Evolutionary conservation across 1,140 invertebrate genomes (phyloP).

Genomic region (Rhagoletis zephyria): DNA sequence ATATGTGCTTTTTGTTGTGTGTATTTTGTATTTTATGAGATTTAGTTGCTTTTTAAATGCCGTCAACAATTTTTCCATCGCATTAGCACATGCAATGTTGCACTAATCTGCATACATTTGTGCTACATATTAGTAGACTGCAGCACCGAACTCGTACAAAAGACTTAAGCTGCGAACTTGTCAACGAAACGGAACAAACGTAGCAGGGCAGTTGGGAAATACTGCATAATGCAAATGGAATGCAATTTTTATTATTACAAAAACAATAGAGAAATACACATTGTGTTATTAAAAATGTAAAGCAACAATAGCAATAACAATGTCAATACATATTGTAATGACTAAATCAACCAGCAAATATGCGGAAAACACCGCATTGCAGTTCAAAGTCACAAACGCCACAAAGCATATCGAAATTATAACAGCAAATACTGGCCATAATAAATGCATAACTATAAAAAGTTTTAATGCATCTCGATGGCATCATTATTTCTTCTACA

Average conservation of each 20-base stretch:
- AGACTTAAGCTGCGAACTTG: constrained; percentile 71
- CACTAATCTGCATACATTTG: too few species aligned
- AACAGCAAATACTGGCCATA: neutral
- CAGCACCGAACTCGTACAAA: constrained; percentile 59
- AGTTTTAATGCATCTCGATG: neutral
- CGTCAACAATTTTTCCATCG: neutral
- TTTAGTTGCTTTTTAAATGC: neutral
- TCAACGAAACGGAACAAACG: constrained; percentile 15
- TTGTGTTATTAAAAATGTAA: neutral
- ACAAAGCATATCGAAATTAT: neutral
- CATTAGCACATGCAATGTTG: neutral
- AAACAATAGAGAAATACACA: neutral
- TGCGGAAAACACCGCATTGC: neutral
- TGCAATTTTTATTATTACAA: constrained; percentile 19
- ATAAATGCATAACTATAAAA: constrained; percentile 38
- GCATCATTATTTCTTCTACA: neutral
- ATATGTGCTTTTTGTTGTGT: neutral
- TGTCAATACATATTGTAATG: neutral
- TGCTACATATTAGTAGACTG: neutral
- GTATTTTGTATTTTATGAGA: neutral
- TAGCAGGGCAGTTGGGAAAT: neutral
- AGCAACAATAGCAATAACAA: constrained; percentile 8
- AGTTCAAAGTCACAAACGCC: constrained; percentile 24
- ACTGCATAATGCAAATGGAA: neutral
- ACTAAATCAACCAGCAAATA: neutral